A percentile compares a stretch with the other conserved stretches of the same genome.
Conservation (phyloP, 2,888 invertebrate species). For the Artemia sp. region DNA sequence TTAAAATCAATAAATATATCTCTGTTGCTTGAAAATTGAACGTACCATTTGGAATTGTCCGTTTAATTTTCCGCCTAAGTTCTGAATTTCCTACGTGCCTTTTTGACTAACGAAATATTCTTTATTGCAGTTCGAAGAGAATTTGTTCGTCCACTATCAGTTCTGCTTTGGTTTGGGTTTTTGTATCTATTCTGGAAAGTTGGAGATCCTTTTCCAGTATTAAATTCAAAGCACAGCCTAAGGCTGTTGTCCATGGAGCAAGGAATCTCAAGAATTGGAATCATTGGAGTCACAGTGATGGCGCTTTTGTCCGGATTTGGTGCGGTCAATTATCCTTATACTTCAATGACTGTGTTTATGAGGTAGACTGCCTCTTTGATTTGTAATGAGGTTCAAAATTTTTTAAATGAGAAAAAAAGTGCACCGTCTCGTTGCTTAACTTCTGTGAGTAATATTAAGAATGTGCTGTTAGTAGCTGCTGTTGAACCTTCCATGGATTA, state of each 20-base stretch:
- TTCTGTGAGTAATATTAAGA: no score
- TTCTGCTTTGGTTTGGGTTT: slow-evolving; percentile 72
- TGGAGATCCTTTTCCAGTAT: slow-evolving; percentile 93
- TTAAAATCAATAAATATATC: no score
- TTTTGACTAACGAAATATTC: no score
- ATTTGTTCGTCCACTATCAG: slow-evolving; percentile 58
- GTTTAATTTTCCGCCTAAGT: no score
- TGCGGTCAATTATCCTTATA: slow-evolving; percentile 98
- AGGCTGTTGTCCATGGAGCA: slow-evolving; percentile 57
- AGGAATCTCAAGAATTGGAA: slow-evolving; percentile 89
- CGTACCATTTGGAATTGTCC: no score
- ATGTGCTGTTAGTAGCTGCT: no score
- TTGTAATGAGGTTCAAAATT: no score
- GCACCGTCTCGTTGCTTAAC: no score
- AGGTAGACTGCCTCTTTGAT: slow-evolving; percentile 36
- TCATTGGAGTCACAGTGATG: slow-evolving; percentile 98
- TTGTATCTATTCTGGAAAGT: slow-evolving; percentile 96
- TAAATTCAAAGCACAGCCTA: slow-evolving; percentile 74
- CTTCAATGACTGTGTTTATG: slow-evolving; percentile 95
- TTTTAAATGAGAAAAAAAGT: no score
- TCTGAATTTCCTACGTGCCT: no score
- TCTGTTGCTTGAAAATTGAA: no score
- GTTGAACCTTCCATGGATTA: no score
- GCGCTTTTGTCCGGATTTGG: slow-evolving; percentile 96
- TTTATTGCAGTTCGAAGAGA: slow-evolving; percentile 47